Conservation (phyloP, 2,888 invertebrate genomes). For the Synanthedon andrenaeformis region DNA sequence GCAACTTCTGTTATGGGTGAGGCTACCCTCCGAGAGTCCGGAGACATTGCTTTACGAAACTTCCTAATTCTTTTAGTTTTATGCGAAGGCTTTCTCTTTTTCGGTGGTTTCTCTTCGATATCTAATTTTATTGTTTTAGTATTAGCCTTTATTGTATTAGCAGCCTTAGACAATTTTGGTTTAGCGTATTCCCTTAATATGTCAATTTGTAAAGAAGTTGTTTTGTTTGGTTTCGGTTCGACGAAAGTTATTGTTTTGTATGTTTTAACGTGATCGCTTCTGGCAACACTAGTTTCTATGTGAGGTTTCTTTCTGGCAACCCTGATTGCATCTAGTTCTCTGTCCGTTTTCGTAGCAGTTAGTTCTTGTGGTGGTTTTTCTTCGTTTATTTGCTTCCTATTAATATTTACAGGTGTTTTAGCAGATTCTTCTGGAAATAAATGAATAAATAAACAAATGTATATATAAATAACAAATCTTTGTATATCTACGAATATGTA, state of each 20-base stretch:
- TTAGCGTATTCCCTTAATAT: constrained; percentile 19
- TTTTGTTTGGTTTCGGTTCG: constrained; percentile 16
- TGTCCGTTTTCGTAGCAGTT: constrained; percentile 3
- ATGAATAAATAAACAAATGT: too few species aligned
- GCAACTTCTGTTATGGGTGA: constrained; percentile 42
- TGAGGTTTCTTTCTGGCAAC: constrained; percentile 5
- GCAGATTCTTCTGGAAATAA: background rate
- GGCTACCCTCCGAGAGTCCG: background rate
- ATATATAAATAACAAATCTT: too few species aligned
- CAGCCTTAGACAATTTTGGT: constrained; percentile 12
- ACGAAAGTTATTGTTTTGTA: constrained; percentile 41
- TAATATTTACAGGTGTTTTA: background rate
- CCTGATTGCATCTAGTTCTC: constrained; percentile 2
- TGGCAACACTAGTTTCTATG: constrained; percentile 21
- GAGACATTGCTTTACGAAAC: background rate
- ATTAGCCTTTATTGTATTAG: constrained; percentile 5
- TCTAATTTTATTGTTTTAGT: constrained; percentile 1
- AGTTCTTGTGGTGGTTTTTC: constrained; percentile 5
- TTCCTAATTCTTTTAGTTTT: background rate
- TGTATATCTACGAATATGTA: too few species aligned
- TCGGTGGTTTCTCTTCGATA: constrained; percentile 3
- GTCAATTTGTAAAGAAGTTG: constrained; percentile 24
- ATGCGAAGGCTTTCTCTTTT: background rate
- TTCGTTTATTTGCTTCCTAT: constrained; percentile 1
- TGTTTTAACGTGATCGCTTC: constrained; percentile 16